Conservation (phyloP, 1,140 invertebrate genomes). For the Maniola jurtina region DNA sequence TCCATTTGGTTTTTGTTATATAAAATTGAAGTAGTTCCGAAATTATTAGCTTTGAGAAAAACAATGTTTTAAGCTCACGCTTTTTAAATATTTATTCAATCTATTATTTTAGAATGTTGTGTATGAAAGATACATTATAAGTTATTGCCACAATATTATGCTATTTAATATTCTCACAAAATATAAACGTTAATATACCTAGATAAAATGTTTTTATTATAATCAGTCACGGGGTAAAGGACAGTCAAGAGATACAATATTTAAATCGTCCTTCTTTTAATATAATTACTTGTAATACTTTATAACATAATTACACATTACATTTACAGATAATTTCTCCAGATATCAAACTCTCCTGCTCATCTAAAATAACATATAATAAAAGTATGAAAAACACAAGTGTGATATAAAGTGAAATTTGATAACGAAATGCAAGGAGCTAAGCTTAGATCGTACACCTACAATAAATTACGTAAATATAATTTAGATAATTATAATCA, state of each 20-base stretch:
- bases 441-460: slow-evolving; percentile 59
- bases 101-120: slow-evolving; percentile 18
- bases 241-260: slow-evolving; percentile 41
- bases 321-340: slow-evolving; percentile 77
- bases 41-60: slow-evolving; percentile 7
- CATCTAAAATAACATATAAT: slow-evolving; percentile 67
- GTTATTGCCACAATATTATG: slow-evolving; percentile 27
- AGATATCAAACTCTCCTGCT: slow-evolving; percentile 72
- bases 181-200: slow-evolving; percentile 31
- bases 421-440: slow-evolving; percentile 72
- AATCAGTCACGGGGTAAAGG: slow-evolving; percentile 31
- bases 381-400: slow-evolving; percentile 58
- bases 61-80: slow-evolving; percentile 21
- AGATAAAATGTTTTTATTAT: slow-evolving; percentile 28
- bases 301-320: slow-evolving; percentile 78
- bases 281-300: slow-evolving; percentile 77
- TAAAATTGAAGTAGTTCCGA: background rate
- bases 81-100: slow-evolving; percentile 30
- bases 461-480: slow-evolving; percentile 78
- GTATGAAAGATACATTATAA: slow-evolving; percentile 28
- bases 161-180: slow-evolving; percentile 29
- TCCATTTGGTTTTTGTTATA: background rate
- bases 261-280: slow-evolving; percentile 76
- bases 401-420: slow-evolving; percentile 53
- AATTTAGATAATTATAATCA: slow-evolving; percentile 69